Evolutionary conservation across 1,140 invertebrate species (phyloP), one percentile per base, ranked within the genome.

Genomic region (Tetragonula clypearis): DNA sequence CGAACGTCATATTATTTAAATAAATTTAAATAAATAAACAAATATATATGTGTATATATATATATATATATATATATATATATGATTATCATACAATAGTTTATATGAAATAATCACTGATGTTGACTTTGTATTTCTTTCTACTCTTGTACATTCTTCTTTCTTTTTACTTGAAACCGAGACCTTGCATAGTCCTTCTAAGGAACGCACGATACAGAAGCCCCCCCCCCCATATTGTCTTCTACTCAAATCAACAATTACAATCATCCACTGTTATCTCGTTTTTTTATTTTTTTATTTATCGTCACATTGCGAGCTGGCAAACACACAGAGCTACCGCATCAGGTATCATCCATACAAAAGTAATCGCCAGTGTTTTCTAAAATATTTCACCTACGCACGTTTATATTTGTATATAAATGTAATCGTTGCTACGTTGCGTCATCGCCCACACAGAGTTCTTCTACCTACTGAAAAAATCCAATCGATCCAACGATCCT

Each of bases 21-120:
- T n/a, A n/a, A n/a, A n/a, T 88, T 86, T 85, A 88, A 88, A 88
- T 35, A 82, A 88, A 89, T 83, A 86, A 23, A 88, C 49, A 58
- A 23, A 58, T 23, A 21, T 14, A 76, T 21, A 75, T 75, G 56
- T 76, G 74, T 88, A 82, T 4, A 69, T 1, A 21, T 0, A 35
- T 0, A 12, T 1, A 41, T 1, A 35, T 4, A 12, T 4, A 49
- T 19, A 23, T 8, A 85, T 75, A 68, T n/a, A n/a, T 56, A 68
- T 73, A 58, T 65, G 9, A 82, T 82, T 82, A 41, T 81, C 55
- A 85, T n/a, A 21, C 26, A 78, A 79, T n/a, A n/a, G 74, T 79
- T 74, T 68, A 82, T 56, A 53, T 30, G 17, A 6, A 26, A 62
- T 79, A 35, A 55, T 49, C 69, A 71, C n/a, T 26, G 14, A 58